phyloP scores from a whole-genome alignment of 1,140 invertebrate genomes.

The Mycetomoellerius zeteki region DNA sequence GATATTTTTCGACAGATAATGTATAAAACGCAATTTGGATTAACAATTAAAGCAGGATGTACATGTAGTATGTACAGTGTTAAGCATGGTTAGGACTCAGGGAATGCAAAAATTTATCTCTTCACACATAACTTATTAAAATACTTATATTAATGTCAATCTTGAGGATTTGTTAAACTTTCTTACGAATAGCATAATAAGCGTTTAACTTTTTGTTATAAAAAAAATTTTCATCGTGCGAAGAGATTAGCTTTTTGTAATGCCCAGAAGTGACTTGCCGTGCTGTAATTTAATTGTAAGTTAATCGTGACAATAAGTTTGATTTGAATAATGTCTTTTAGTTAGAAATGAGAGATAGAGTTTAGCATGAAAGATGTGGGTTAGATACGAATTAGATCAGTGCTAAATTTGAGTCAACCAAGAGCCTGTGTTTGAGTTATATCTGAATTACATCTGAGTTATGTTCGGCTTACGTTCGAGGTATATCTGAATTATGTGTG shows the following conservation, averaged over 20 bases:
- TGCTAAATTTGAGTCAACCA: slow-evolving; percentile 31
- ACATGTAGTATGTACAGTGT: neutral
- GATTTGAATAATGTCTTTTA: slow-evolving; percentile 42
- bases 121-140: too few species aligned
- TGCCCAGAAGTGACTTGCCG: neutral
- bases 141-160: too few species aligned
- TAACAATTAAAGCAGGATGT: neutral
- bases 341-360: neutral
- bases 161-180: too few species aligned
- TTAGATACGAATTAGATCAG: slow-evolving; percentile 53
- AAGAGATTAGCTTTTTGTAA: neutral
- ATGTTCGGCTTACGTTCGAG: slow-evolving; percentile 52
- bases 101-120: too few species aligned
- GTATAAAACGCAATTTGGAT: neutral
- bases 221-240: too few species aligned
- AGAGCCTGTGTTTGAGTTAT: slow-evolving; percentile 38
- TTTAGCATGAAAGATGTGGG: slow-evolving; percentile 33
- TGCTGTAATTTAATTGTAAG: slow-evolving; percentile 21
- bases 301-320: slow-evolving; percentile 48
- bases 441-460: slow-evolving; percentile 61
- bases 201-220: too few species aligned
- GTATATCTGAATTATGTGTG: slow-evolving; percentile 41
- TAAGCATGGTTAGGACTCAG: too few species aligned
- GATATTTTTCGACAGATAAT: slow-evolving; percentile 11
- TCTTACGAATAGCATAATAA: too few species aligned